phyloP scores from a whole-genome alignment of 2,797 vertebrate genomes.

The Borostomias antarcticus region DNA sequence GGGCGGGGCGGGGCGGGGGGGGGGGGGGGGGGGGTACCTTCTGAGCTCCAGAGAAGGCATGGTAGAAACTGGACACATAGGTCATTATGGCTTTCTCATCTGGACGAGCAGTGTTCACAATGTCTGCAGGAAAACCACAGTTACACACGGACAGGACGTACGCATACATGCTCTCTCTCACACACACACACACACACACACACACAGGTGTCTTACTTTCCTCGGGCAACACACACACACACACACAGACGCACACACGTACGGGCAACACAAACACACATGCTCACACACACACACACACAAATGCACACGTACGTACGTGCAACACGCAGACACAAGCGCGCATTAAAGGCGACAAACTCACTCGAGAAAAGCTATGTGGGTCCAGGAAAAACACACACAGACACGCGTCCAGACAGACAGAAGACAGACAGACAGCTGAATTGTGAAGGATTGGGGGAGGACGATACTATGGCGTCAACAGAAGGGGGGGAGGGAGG shows the following conservation, averaged over 20 bases:
- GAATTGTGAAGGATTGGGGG: neutral
- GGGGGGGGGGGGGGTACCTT: conserved; percentile 68
- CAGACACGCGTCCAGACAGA: neutral
- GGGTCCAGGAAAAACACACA: conserved; percentile 12
- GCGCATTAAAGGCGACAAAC: neutral
- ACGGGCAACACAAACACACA: neutral
- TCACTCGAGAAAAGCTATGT: neutral
- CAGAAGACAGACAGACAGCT: conserved; percentile 9
- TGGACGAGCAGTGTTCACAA: conserved; percentile 93
- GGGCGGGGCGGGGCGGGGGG: conserved; percentile 18
- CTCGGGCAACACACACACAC: too few relatives aligned
- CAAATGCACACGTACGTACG: neutral
- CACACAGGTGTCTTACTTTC: too few relatives aligned
- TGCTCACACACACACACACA: neutral
- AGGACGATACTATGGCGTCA: neutral
- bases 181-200: conserved; percentile 10
- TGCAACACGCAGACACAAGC: neutral
- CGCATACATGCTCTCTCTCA: conserved; percentile 1
- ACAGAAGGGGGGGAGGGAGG: neutral
- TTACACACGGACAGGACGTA: conserved; percentile 39
- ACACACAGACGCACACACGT: conserved; percentile 25
- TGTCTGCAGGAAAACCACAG: conserved; percentile 84
- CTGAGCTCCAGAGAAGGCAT: conserved; percentile 92
- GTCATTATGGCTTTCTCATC: conserved; percentile 99
- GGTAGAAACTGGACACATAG: conserved; percentile 98